A percentile compares a stretch with the other conserved stretches of the same genome.
phyloP scores from a whole-genome alignment of 2,797 vertebrate genomes.

The Typhlichthys eigenmanni region DNA sequence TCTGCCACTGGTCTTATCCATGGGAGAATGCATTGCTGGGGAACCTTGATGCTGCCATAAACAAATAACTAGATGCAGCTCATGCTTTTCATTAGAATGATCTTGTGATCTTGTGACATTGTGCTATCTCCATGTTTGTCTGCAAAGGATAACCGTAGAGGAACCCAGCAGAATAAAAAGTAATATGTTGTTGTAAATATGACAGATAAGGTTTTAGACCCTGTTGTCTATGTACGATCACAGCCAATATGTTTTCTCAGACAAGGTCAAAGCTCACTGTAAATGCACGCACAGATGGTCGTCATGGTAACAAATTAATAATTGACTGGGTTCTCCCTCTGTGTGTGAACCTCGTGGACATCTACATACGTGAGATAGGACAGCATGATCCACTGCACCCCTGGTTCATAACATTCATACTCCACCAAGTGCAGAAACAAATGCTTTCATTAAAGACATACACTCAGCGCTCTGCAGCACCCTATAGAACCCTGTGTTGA shows the following conservation, averaged over 20 bases:
- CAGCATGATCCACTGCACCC: too few species aligned
- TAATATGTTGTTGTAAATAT: too few species aligned
- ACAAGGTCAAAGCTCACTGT: too few species aligned
- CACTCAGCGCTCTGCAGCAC: too few species aligned
- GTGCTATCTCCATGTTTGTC: background rate
- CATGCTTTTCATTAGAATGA: slow-evolving; percentile 3
- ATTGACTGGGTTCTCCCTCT: slow-evolving; percentile 1
- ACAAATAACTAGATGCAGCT: slow-evolving; percentile 15
- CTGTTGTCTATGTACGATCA: too few species aligned
- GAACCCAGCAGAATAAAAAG: background rate
- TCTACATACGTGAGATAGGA: too few species aligned
- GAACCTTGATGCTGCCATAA: slow-evolving; percentile 7
- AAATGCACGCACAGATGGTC: slow-evolving; percentile 5
- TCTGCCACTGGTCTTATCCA: slow-evolving; percentile 29
- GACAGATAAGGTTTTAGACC: too few species aligned
- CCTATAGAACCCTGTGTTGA: too few species aligned
- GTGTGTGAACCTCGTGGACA: background rate
- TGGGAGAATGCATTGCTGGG: slow-evolving; percentile 14
- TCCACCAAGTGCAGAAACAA: too few species aligned
- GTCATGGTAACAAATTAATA: slow-evolving; percentile 15
- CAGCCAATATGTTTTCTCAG: too few species aligned
- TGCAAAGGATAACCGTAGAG: background rate
- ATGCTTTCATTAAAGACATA: too few species aligned
- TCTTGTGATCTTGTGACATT: slow-evolving; percentile 6
- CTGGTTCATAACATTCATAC: too few species aligned